Conservation (phyloP, 2,888 invertebrate species). For the Acrobasis consociella region DNA sequence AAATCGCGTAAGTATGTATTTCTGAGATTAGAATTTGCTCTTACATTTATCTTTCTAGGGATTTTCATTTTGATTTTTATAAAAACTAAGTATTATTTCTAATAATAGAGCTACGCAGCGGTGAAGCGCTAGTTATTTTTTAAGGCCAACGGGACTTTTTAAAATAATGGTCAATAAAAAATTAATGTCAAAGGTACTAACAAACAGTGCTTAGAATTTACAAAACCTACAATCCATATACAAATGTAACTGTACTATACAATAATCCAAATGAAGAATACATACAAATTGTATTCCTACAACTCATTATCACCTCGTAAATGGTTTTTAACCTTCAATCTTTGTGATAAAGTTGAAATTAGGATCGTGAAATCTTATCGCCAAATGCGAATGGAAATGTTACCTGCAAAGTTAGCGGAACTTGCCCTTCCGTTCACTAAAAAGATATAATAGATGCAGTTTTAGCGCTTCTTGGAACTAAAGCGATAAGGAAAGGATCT, state of each 20-base stretch:
- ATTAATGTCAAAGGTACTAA: no score
- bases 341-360: background rate
- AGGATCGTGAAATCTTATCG: background rate
- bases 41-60: no score
- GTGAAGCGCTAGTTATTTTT: no score
- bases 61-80: no score
- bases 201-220: background rate
- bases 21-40: no score
- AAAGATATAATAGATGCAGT: constrained; percentile 13
- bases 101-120: no score
- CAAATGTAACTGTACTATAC: background rate
- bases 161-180: no score
- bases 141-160: no score
- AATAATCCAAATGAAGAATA: background rate
- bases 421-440: constrained; percentile 17
- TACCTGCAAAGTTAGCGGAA: constrained; percentile 9
- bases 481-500: background rate
- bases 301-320: background rate
- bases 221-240: background rate
- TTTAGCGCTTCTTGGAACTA: constrained; percentile 13
- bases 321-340: background rate
- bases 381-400: constrained; percentile 1
- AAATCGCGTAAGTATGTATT: no score
- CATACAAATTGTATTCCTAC: background rate
- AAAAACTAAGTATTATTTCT: no score